Conservation (phyloP, 2,888 invertebrate species). For the Mesorhabditis belari region DNA sequence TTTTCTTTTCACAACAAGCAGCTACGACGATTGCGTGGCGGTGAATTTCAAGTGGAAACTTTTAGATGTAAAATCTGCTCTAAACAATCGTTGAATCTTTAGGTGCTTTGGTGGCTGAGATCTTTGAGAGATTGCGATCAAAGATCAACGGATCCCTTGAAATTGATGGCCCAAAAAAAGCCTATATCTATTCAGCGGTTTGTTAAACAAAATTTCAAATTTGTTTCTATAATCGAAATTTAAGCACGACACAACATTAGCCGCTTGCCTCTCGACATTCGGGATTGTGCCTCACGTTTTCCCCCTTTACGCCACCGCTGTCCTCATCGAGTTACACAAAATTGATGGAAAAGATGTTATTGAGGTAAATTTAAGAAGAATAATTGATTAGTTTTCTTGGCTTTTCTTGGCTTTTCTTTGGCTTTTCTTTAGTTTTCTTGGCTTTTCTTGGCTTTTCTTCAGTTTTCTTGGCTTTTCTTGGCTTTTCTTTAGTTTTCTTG, state of each 20-base stretch:
- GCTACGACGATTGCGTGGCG: constrained; percentile 40
- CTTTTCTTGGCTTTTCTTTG: constrained; percentile 4
- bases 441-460: too few relatives aligned
- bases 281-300: constrained; percentile 36
- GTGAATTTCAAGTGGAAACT: constrained; percentile 6
- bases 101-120: constrained; percentile 43
- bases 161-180: constrained; percentile 20
- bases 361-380: constrained; percentile 10
- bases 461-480: too few relatives aligned
- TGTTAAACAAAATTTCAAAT: background rate
- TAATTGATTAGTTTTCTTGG: background rate
- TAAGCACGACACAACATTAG: constrained; percentile 48
- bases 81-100: constrained; percentile 1
- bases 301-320: constrained; percentile 43
- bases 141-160: constrained; percentile 25
- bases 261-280: constrained; percentile 41
- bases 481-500: too few relatives aligned
- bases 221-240: constrained; percentile 2
- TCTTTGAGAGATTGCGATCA: constrained; percentile 34
- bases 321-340: constrained; percentile 46
- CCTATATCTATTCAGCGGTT: constrained; percentile 49
- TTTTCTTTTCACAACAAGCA: constrained; percentile 33
- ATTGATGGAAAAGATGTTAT: constrained; percentile 16
- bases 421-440: too few relatives aligned
- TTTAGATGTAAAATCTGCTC: background rate